Conservation (phyloP, 2,113 vertebrate species). For the Anolis carolinensis region DNA sequence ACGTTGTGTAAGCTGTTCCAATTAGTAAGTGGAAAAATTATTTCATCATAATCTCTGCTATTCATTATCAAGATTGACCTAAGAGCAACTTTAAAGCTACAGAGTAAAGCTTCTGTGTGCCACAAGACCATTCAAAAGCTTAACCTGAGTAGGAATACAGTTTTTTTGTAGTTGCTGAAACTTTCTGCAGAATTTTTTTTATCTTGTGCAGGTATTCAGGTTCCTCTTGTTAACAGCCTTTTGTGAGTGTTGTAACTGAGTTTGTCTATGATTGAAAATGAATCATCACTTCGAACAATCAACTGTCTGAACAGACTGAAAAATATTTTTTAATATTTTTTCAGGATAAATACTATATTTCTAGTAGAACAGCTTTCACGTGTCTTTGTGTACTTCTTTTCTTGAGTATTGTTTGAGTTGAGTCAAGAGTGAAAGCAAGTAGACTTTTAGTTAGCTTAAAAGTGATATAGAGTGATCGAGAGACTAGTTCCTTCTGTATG, state of each 20-base stretch:
- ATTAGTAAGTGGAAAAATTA: conserved; percentile 18
- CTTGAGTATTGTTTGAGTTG: not conserved
- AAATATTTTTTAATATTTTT: not conserved
- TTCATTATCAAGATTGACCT: not conserved
- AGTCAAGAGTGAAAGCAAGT: not conserved
- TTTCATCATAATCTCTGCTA: conserved; percentile 17
- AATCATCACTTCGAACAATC: not conserved
- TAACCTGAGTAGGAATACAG: not conserved
- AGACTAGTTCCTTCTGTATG: not conserved
- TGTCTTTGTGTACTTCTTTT: not conserved
- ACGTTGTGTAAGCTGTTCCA: conserved; percentile 5
- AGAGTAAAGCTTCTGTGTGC: fast-evolving
- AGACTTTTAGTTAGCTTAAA: not conserved
- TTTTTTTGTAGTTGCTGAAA: not conserved
- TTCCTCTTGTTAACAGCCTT: not conserved
- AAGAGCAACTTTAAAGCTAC: conserved; percentile 14
- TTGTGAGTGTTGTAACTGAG: not conserved
- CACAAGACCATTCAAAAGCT: conserved; percentile 15
- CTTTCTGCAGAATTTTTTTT: not conserved
- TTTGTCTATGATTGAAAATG: not conserved
- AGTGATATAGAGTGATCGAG: not conserved
- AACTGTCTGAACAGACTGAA: not conserved
- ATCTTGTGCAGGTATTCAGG: not conserved
- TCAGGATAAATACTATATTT: not conserved
- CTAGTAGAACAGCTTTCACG: not conserved